Conservation (phyloP, 2,113 vertebrate genomes). For the Cathartes aura region DNA sequence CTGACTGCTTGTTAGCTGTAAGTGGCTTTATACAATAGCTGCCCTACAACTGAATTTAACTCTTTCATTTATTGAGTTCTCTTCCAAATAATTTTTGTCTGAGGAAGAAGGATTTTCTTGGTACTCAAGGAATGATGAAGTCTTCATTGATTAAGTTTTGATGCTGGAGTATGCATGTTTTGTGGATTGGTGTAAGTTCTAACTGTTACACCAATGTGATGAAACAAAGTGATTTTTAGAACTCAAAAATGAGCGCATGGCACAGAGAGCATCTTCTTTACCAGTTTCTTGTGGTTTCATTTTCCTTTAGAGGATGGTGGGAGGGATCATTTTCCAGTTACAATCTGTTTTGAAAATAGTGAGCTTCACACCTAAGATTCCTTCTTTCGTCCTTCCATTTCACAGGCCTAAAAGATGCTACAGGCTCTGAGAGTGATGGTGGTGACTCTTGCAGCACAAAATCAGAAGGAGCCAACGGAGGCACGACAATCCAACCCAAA, state of each 20-base stretch:
- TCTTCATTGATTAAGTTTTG: neutral
- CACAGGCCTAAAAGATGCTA: constrained; percentile 90
- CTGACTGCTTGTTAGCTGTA: constrained; percentile 46
- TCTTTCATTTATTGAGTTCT: neutral
- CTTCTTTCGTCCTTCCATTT: constrained; percentile 37
- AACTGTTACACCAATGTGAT: neutral
- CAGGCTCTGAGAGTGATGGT: constrained; percentile 93
- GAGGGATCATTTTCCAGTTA: neutral
- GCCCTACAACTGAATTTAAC: neutral
- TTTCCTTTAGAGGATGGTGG: neutral
- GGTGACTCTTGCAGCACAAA: constrained; percentile 88
- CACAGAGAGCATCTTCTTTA: neutral
- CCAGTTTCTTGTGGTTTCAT: neutral
- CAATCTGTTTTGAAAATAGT: neutral
- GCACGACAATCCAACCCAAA: constrained; percentile 91
- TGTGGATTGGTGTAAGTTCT: constrained; percentile 1
- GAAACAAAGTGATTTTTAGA: neutral
- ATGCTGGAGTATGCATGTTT: neutral
- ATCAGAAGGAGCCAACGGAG: constrained; percentile 89
- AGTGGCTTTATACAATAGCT: neutral
- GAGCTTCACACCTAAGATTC: constrained; percentile 1
- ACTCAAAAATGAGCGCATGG: neutral
- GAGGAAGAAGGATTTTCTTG: neutral
- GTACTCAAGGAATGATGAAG: neutral
- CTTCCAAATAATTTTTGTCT: neutral